Percentiles rank a stretch among this genome's conserved stretches.
phyloP scores from a whole-genome alignment of 2,888 invertebrate species.

The Octodonta nipae region DNA sequence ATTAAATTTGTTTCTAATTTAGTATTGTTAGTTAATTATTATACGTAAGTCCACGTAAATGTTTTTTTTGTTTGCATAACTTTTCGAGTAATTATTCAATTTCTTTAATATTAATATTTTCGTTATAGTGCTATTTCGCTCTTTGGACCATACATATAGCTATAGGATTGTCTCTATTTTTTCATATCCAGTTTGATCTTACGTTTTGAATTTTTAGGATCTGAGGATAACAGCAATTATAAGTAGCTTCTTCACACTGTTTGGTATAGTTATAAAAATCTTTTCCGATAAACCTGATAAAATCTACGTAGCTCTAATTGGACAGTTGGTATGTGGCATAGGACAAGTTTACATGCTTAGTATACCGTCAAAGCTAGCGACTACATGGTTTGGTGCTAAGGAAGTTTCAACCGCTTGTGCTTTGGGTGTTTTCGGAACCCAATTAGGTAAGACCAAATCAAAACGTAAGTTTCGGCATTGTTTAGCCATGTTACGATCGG shows the following conservation, averaged over 20 bases:
- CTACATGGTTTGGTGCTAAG: conserved; percentile 78
- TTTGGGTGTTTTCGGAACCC: conserved; percentile 94
- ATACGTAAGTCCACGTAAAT: too few species aligned
- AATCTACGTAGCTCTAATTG: conserved; percentile 48
- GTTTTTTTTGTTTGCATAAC: too few species aligned
- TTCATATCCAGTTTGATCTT: too few species aligned
- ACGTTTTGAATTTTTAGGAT: conserved; percentile 35
- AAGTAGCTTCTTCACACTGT: conserved; percentile 42
- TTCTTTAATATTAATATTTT: conserved; percentile 1
- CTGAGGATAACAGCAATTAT: conserved; percentile 39
- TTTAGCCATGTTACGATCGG: too few species aligned
- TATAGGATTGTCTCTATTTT: too few species aligned
- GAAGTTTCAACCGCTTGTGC: conserved; percentile 90
- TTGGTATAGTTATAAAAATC: conserved; percentile 49
- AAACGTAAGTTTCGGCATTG: too few species aligned
- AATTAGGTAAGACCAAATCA: conserved; percentile 40
- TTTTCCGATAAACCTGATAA: conserved; percentile 44
- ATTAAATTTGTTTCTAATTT: too few species aligned
- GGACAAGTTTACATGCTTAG: conserved; percentile 54
- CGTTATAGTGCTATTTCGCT: not conserved
- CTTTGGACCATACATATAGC: too few species aligned
- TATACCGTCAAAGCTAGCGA: conserved; percentile 53
- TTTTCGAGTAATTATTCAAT: not conserved
- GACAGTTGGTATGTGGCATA: conserved; percentile 41
- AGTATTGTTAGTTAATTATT: too few species aligned